Base-by-base conservation (phyloP, 2,888 invertebrate genomes). In the Hydroisotoma schaefferi region DNA sequence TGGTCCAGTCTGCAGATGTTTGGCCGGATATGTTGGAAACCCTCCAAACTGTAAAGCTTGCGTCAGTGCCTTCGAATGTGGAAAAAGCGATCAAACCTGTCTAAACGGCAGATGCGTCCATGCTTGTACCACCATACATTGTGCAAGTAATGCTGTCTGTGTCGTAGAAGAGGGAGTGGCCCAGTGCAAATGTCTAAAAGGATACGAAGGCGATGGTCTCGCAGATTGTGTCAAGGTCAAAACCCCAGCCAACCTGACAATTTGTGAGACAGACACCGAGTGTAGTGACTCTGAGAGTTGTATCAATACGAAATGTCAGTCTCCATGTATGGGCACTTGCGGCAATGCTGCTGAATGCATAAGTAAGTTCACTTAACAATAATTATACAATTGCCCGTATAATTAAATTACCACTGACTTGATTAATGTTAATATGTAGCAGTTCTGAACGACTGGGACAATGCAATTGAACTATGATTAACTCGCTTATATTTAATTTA, bases 41-140 rank as follows among this genome's bases (percentile, higher is more conserved):
- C 72, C 72, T 12, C 72, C 72, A n/a, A 57, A 69, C 22, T 72
- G 72, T 48, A 69, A 70, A 40, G 72, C 72, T 23, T 72, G 72
- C 56, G 69, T 68, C 18, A 67, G 60, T 37, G 68, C 66, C 5
- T 57, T 61, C 20, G 72, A 72, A 29, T 72, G 72, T 57, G 70
- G 69, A 8, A 72, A 72, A 46, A 69, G 64, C 57, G 72, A 72
- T 46, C 72, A 72, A 46, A 69, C 72, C 22, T 72, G 72, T 55
- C 57, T 72, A 22, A 70, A 72, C 44, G 72, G 72, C 4, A 51
- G 72, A 10, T 72, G 72, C 59, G 72, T 72, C 28, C 72, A 72
- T 57, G 68, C 72, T 15, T 72, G 72, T 38, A 68, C 72, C 1
- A 70, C 72, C 1, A 67, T 72, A 10, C 63, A 65, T 12, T 72